A percentile compares a stretch with the other conserved stretches of the same genome.
phyloP scores from a whole-genome alignment of 1,140 invertebrate species.

The Chironomus striatipennis region DNA sequence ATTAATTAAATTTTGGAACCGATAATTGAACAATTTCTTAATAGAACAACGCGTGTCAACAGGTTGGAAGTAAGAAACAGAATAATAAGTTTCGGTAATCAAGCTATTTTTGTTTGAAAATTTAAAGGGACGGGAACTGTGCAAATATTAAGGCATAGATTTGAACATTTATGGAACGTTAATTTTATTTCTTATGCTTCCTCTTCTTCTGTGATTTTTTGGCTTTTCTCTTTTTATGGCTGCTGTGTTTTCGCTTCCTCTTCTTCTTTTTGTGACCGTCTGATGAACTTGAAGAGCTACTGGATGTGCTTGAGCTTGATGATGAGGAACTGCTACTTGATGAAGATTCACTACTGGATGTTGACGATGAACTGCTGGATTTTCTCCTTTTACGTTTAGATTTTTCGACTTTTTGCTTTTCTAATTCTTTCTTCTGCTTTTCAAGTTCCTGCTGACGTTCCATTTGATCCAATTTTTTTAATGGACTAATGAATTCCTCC shows the following conservation, averaged over 20 bases:
- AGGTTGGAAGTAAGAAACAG: no score
- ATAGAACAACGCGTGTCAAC: no score
- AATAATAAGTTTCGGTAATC: no score
- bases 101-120: no score
- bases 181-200: neutral
- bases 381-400: neutral
- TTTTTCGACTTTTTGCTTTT: neutral
- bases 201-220: neutral
- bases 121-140: no score
- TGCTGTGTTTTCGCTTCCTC: neutral
- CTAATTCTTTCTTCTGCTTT: neutral
- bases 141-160: no score
- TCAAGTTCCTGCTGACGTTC: neutral
- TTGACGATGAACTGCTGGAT: neutral
- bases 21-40: no score
- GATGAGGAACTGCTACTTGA: neutral
- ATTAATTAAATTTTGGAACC: no score
- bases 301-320: neutral
- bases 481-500: neutral
- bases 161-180: neutral
- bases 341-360: neutral
- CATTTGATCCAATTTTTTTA: neutral
- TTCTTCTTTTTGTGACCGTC: neutral
- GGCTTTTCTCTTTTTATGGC: neutral
- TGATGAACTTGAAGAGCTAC: neutral